Evolutionary conservation across 2,113 vertebrate species (phyloP).

Genomic region (Hippopotamus amphibius): DNA sequence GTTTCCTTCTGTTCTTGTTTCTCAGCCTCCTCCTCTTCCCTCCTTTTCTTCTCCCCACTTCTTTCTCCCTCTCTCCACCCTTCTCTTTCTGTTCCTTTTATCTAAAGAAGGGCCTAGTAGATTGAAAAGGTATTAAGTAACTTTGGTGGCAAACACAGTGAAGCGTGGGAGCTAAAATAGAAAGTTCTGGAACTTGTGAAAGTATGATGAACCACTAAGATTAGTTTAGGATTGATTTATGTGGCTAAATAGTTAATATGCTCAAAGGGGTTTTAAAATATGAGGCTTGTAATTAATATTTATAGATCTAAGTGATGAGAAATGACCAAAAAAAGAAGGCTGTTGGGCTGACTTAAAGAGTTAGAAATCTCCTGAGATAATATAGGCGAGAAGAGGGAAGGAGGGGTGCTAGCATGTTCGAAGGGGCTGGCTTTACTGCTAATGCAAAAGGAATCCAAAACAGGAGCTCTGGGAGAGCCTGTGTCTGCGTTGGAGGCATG

Average conservation of each 20-base stretch:
- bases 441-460: conserved; percentile 32
- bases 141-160: conserved; percentile 9
- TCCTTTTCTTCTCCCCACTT: not conserved
- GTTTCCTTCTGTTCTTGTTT: not conserved
- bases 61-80: not conserved
- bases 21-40: not conserved
- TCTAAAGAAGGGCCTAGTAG: not conserved
- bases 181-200: conserved; percentile 73
- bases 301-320: conserved; percentile 79
- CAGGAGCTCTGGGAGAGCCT: not conserved
- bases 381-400: not conserved
- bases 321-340: conserved; percentile 68
- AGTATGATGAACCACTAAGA: conserved; percentile 69
- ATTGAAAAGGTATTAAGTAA: not conserved
- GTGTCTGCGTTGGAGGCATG: accelerated
- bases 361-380: conserved; percentile 34
- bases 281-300: conserved; percentile 81
- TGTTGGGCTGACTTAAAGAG: conserved; percentile 57
- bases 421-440: not conserved
- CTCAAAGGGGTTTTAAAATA: conserved; percentile 78
- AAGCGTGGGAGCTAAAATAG: conserved; percentile 37
- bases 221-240: conserved; percentile 79
- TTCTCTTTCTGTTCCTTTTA: not conserved
- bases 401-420: accelerated
- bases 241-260: conserved; percentile 80